Base-by-base conservation (phyloP, 1,140 invertebrate genomes). In the Procambarus clarkii region DNA sequence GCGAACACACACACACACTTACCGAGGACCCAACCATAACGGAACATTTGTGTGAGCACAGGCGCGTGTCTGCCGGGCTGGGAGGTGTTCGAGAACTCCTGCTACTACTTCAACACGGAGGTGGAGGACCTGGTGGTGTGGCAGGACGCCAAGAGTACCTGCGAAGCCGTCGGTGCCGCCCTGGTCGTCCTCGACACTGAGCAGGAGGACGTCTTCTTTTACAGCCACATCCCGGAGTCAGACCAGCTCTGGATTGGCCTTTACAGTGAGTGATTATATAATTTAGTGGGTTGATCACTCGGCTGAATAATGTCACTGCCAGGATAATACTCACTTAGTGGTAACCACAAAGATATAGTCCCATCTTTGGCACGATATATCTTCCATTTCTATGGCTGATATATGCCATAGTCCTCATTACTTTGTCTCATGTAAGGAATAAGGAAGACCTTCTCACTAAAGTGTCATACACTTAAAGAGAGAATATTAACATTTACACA, bases 91-190 rank as follows among this genome's bases (percentile, higher is more conserved):
- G 64, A 81, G 7, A 24, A 87, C 13, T 92, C 91, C 2, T 92
- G 91, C 48, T 92, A 92, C 69, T 92, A 82, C 44, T 92, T 92
- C 91, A 92, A 64, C 13, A 85, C 86, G 45, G 76, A 79, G 45
- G 2, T n/a, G 0, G 50, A 24, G 15, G 91, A 92, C 78, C 1
- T 18, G 11, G 4, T 87, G 45, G 86, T 84, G 48, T 92, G 91
- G 91, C 69, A 87, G 2, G 81, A 82, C 54, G 91, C 91, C 34
- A 83, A 58, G 21, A 9, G 24, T 24, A 87, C 54, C 48, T 92
- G 91, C 15, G 64, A 81, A 15, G 7, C 24, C 4, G 91, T 92
- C 9, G 82, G 86, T 7, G 91, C 91, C 0, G 18, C 13, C 7
- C 64, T 92, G 78, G 91, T 92, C 15, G 81, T 92, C 34, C 48